These are phyloP conservation scores for Drosophila leonis DNA, from an alignment of 2,888 invertebrate species.

Conservation along the genomic window DNA sequence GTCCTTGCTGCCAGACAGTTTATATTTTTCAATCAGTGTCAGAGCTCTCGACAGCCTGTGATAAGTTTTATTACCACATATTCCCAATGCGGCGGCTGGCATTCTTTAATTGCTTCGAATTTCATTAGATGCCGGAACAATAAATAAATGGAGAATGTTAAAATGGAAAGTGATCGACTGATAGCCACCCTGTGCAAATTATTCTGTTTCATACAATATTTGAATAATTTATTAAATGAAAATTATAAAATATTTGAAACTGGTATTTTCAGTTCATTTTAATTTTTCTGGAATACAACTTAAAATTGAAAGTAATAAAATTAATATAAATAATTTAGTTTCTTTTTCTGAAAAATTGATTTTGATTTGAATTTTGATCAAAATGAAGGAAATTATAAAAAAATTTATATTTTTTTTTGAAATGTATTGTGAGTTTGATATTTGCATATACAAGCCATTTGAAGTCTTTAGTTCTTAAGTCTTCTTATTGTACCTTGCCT, in stretches of 20 bases:
- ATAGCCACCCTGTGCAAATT: neutral
- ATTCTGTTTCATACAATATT: neutral
- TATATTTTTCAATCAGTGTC: conserved; percentile 78
- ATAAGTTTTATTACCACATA: conserved; percentile 62
- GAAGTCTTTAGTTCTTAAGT: too few relatives aligned
- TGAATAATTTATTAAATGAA: neutral
- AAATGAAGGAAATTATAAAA: too few relatives aligned
- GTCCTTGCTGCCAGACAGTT: conserved; percentile 45
- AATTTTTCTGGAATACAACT: too few relatives aligned
- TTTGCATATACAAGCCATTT: neutral
- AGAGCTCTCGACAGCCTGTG: conserved; percentile 55
- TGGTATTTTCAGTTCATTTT: too few relatives aligned
- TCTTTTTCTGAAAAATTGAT: too few relatives aligned
- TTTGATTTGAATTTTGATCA: too few relatives aligned
- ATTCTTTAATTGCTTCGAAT: conserved; percentile 40
- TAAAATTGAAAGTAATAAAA: too few relatives aligned
- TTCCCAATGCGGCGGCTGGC: neutral
- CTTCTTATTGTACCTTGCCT: too few relatives aligned
- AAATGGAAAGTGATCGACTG: neutral
- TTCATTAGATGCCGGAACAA: conserved; percentile 33
- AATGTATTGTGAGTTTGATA: neutral
- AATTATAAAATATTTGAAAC: too few relatives aligned
- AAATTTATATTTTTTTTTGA: too few relatives aligned
- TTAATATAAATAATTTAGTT: too few relatives aligned
- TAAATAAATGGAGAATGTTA: neutral